Conservation (phyloP, 2,888 invertebrate species). For the Mythimna vitellina region DNA sequence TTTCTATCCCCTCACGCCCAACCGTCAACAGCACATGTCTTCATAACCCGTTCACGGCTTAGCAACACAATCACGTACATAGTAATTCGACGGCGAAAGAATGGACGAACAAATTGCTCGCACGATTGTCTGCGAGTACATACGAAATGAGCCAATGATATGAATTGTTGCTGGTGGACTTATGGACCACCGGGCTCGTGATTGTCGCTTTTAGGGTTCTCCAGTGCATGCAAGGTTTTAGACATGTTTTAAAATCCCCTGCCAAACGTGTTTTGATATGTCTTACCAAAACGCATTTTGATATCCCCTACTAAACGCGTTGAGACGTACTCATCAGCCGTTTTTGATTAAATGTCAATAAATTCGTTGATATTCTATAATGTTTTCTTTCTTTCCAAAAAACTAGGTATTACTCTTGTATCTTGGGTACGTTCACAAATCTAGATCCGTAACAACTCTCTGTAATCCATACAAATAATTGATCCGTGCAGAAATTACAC, state of each 20-base stretch:
- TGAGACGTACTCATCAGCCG: no score
- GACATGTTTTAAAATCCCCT: neutral
- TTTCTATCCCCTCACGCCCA: conserved; percentile 36
- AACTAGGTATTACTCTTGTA: no score
- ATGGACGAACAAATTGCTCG: conserved; percentile 66
- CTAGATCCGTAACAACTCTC: no score
- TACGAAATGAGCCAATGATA: conserved; percentile 65
- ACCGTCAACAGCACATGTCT: conserved; percentile 52
- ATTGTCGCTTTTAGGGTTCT: conserved; percentile 60
- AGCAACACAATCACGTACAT: conserved; percentile 67
- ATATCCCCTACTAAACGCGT: no score
- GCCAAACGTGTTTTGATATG: no score
- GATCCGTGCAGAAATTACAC: no score
- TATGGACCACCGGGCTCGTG: conserved; percentile 61
- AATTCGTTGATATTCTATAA: no score
- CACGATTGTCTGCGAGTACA: conserved; percentile 65
- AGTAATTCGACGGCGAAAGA: conserved; percentile 69
- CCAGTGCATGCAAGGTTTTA: neutral
- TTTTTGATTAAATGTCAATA: no score
- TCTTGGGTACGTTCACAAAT: no score
- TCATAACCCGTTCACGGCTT: conserved; percentile 66
- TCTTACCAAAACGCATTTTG: no score
- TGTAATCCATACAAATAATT: no score
- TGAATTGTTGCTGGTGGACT: conserved; percentile 64
- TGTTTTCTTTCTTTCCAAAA: no score